Conservation (phyloP, 1,140 invertebrate genomes). For the Ptiloglossa arizonensis region DNA sequence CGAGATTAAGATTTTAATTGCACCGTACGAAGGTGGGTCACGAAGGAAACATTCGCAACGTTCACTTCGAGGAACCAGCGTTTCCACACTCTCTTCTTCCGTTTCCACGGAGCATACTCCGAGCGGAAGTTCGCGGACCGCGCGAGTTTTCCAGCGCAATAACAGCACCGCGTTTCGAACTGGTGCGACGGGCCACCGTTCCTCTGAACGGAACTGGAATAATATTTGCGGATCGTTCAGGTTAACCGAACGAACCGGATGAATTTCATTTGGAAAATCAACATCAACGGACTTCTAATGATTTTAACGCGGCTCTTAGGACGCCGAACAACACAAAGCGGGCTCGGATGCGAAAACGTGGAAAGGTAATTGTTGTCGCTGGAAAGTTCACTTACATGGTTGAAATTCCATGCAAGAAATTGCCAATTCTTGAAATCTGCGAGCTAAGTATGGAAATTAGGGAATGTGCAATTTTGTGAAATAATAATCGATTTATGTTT, state of each 20-base stretch:
- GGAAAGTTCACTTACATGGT: too few relatives aligned
- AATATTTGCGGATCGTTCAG: conserved; percentile 64
- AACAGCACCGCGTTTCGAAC: conserved; percentile 19
- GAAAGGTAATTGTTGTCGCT: too few relatives aligned
- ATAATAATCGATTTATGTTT: too few relatives aligned
- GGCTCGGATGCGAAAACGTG: too few relatives aligned
- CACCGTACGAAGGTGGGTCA: conserved; percentile 57
- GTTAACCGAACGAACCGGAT: conserved; percentile 43
- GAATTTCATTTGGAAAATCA: conserved; percentile 7
- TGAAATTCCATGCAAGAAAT: too few relatives aligned
- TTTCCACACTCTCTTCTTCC: conserved; percentile 1
- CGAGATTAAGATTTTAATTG: conserved; percentile 74
- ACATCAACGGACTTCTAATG: neutral
- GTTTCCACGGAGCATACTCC: conserved; percentile 1
- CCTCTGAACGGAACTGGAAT: conserved; percentile 43
- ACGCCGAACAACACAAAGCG: too few relatives aligned
- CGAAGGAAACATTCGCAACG: conserved; percentile 50
- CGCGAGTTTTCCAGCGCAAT: conserved; percentile 38
- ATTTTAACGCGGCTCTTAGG: too few relatives aligned
- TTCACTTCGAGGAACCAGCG: neutral
- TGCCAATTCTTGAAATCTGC: too few relatives aligned
- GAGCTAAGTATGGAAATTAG: too few relatives aligned
- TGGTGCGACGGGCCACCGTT: conserved; percentile 30
- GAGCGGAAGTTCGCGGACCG: conserved; percentile 45
- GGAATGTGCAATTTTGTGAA: too few relatives aligned